These are phyloP conservation scores for Cryptoprocta ferox DNA, from an alignment of 2,797 vertebrate species.

Conservation along the genomic window DNA sequence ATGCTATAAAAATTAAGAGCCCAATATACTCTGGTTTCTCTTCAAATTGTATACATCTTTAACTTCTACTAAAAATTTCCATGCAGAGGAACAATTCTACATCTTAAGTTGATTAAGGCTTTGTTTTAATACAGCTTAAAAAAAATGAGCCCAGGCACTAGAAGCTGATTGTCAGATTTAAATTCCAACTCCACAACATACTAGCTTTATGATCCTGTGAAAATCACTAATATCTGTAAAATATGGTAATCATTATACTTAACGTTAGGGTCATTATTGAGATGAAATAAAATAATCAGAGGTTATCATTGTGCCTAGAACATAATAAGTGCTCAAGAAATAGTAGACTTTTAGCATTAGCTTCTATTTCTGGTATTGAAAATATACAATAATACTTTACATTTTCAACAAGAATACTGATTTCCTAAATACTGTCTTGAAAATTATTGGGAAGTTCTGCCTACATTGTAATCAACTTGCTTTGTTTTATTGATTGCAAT, in stretches of 20 bases:
- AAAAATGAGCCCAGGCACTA: neutral
- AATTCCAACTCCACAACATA: neutral
- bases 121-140: rapidly evolving
- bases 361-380: neutral
- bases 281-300: neutral
- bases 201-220: neutral
- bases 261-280: neutral
- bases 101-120: slow-evolving; percentile 74
- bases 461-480: neutral
- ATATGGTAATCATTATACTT: neutral
- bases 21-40: slow-evolving; percentile 84
- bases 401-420: neutral
- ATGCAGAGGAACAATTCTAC: slow-evolving; percentile 88
- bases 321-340: neutral
- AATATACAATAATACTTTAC: neutral
- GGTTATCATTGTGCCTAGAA: neutral
- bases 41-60: slow-evolving; percentile 91
- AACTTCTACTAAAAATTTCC: slow-evolving; percentile 92
- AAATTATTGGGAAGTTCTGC: neutral
- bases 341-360: neutral
- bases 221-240: neutral
- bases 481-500: neutral
- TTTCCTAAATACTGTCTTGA: neutral
- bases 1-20: neutral
- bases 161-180: neutral